These are phyloP conservation scores for Chloroceryle amazona DNA, from an alignment of 2,797 vertebrate species.

Conservation along the genomic window DNA sequence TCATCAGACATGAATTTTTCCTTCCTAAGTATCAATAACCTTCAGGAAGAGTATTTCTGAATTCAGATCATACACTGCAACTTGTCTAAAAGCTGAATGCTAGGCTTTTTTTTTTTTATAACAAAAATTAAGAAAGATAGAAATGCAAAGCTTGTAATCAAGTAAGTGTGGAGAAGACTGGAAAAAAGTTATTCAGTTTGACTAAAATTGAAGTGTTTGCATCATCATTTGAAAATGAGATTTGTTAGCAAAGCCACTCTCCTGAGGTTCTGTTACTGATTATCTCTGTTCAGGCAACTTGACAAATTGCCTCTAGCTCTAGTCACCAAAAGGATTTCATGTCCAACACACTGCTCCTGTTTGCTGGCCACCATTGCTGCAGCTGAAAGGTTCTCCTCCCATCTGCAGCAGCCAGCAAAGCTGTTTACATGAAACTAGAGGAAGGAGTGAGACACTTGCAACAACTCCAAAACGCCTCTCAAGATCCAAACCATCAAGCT, in stretches of 20 bases:
- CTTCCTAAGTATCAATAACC: neutral
- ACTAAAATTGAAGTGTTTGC: neutral
- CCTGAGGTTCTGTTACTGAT: neutral
- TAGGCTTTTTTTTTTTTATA: neutral
- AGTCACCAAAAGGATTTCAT: neutral
- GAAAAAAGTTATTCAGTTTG: neutral
- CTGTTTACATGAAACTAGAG: conserved; percentile 46
- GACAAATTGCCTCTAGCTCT: neutral
- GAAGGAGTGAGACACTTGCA: conserved; percentile 42
- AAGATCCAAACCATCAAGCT: conserved; percentile 32
- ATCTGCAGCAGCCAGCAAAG: conserved; percentile 32
- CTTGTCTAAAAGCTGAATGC: neutral
- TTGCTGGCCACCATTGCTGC: neutral
- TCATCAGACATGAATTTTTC: neutral
- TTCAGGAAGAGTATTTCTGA: neutral
- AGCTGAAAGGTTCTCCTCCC: conserved; percentile 21
- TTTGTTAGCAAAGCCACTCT: neutral
- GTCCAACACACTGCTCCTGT: accelerated
- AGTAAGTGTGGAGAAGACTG: neutral
- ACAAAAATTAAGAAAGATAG: neutral
- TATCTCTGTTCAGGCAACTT: neutral
- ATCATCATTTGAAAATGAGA: neutral
- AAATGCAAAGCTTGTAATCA: neutral
- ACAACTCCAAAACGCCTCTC: conserved; percentile 27
- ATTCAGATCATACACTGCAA: neutral